A percentile compares a stretch with the other conserved stretches of the same genome.
These are phyloP conservation scores for Piaya cayana DNA, from an alignment of 2,113 vertebrate species.

Conservation along the genomic window DNA sequence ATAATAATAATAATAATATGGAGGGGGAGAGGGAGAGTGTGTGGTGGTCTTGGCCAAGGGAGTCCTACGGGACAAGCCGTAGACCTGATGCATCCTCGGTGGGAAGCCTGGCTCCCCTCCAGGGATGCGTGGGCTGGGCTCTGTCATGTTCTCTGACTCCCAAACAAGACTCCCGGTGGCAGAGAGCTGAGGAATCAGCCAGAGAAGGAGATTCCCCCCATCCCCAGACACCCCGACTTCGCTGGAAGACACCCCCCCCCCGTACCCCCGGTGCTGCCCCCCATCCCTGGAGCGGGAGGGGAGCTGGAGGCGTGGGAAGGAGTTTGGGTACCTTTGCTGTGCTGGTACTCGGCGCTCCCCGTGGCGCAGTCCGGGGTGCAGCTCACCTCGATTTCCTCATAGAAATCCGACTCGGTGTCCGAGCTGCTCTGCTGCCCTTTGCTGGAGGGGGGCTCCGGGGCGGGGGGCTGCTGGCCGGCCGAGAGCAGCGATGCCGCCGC, in stretches of 20 bases:
- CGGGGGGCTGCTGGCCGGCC: constrained; percentile 72
- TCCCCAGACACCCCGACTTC: neutral
- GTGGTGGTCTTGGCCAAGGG: neutral
- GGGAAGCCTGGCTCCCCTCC: constrained; percentile 49
- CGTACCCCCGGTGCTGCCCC: neutral
- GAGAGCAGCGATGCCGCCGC: constrained; percentile 77
- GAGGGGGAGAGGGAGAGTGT: neutral
- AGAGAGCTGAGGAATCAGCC: neutral
- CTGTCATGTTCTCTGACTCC: constrained; percentile 21
- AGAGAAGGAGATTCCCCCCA: neutral
- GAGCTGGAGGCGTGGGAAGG: constrained; percentile 49
- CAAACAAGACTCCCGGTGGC: neutral
- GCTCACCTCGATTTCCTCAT: constrained; percentile 99
- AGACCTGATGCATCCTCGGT: neutral
- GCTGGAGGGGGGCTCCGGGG: constrained; percentile 75
- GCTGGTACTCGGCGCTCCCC: constrained; percentile 89
- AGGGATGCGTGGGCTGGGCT: neutral
- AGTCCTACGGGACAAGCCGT: neutral
- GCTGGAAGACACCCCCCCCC: neutral
- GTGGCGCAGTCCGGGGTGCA: constrained; percentile 92
- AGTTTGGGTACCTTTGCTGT: constrained; percentile 87
- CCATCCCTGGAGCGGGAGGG: neutral
- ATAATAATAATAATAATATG: no score
- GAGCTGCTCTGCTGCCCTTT: constrained; percentile 93
- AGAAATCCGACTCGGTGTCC: constrained; percentile 98